Conservation (phyloP, 2,888 invertebrate genomes). For the Drosophila neotestacea region DNA sequence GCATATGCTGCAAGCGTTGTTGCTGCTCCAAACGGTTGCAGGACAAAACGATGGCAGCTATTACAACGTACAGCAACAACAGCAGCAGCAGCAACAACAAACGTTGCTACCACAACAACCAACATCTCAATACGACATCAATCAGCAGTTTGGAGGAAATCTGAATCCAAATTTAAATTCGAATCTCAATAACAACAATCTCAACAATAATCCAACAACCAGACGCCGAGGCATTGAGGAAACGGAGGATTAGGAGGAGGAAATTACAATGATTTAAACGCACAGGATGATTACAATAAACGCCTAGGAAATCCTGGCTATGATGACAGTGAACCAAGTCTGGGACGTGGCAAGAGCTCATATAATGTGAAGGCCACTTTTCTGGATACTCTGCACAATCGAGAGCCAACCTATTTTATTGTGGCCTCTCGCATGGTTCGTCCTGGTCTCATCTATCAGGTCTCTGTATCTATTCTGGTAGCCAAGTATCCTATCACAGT, state of each 20-base stretch:
- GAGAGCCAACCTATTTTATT: constrained; percentile 92
- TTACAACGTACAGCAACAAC: constrained; percentile 55
- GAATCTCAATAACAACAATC: constrained; percentile 36
- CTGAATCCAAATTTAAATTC: constrained; percentile 42
- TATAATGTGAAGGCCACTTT: constrained; percentile 80
- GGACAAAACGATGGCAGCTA: constrained; percentile 61
- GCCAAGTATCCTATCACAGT: constrained; percentile 93
- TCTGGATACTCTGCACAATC: constrained; percentile 79
- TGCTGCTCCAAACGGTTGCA: constrained; percentile 51
- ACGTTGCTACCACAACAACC: constrained; percentile 41
- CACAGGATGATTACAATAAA: constrained; percentile 71
- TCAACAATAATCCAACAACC: constrained; percentile 9
- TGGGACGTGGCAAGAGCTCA: constrained; percentile 76
- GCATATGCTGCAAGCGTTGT: constrained; percentile 64
- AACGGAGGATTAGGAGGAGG: constrained; percentile 5
- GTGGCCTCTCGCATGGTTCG: constrained; percentile 96
- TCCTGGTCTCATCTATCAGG: constrained; percentile 95
- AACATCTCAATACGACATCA: constrained; percentile 47
- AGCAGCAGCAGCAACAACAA: constrained; percentile 40
- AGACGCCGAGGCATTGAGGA: constrained; percentile 24
- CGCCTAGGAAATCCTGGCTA: constrained; percentile 34
- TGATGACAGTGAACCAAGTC: constrained; percentile 67
- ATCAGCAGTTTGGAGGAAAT: constrained; percentile 46
- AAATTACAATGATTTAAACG: constrained; percentile 66
- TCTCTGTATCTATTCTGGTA: constrained; percentile 93